Percentiles rank a stretch among this genome's conserved stretches.
phyloP scores from a whole-genome alignment of 2,113 vertebrate genomes.

The Bambusicola thoracicus region DNA sequence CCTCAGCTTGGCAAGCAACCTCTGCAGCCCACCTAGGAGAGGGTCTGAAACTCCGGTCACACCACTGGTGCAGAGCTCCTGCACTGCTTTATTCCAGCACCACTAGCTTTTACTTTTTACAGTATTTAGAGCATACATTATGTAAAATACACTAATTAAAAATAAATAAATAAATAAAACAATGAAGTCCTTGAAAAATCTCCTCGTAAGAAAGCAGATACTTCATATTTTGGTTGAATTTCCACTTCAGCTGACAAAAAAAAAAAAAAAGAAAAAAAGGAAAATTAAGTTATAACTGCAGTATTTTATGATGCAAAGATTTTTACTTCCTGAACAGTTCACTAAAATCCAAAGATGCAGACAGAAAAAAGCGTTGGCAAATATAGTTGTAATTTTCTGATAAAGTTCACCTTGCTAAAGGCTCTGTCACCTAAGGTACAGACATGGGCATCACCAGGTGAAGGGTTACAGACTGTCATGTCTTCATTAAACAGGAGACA shows the following conservation, averaged over 20 bases:
- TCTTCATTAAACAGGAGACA: rapidly evolving
- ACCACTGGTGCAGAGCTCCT: not conserved
- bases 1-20: not conserved
- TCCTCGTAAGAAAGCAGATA: not conserved
- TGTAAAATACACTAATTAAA: not conserved
- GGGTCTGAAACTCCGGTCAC: not conserved
- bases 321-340: not conserved
- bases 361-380: not conserved
- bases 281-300: not conserved
- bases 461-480: not conserved
- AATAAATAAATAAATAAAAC: too few species aligned
- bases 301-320: not conserved
- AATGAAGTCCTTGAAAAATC: not conserved
- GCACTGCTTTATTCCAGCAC: not conserved
- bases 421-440: rapidly evolving
- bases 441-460: rapidly evolving
- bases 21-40: not conserved
- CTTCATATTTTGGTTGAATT: not conserved
- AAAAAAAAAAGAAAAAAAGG: not conserved
- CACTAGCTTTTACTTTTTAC: not conserved
- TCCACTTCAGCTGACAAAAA: not conserved
- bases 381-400: not conserved
- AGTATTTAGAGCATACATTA: not conserved
- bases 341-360: not conserved
- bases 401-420: too few species aligned